phyloP scores from a whole-genome alignment of 2,888 invertebrate genomes.

The Bursaphelenchus okinawaensis region DNA sequence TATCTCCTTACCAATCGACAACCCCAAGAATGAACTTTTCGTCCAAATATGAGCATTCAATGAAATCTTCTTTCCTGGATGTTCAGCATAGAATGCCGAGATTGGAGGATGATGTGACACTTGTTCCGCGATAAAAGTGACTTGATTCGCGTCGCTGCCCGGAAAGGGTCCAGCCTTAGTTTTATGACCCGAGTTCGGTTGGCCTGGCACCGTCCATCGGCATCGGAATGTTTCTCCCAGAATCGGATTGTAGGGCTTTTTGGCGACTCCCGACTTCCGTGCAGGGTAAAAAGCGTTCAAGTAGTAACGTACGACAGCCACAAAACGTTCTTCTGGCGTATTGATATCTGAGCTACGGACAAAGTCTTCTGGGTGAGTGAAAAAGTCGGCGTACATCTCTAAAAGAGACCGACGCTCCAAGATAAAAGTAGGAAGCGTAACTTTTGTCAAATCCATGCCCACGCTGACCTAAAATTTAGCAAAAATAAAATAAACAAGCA shows the following conservation, averaged over 20 bases:
- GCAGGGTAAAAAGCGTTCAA: conserved; percentile 97
- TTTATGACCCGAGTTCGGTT: conserved; percentile 32
- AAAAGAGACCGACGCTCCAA: conserved; percentile 89
- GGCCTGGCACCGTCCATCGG: conserved; percentile 44
- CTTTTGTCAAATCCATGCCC: conserved; percentile 99
- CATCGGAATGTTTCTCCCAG: conserved; percentile 83
- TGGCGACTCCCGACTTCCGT: conserved; percentile 89
- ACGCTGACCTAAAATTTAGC: conserved; percentile 72
- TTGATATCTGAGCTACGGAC: conserved; percentile 66
- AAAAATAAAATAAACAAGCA: background rate
- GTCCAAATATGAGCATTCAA: conserved; percentile 97
- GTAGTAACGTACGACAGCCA: conserved; percentile 76
- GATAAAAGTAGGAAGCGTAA: conserved; percentile 95
- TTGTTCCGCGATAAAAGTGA: conserved; percentile 93
- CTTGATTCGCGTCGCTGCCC: conserved; percentile 78
- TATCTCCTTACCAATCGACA: conserved; percentile 65
- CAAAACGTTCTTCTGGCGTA: conserved; percentile 47
- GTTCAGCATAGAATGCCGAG: conserved; percentile 97
- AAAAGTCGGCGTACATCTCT: conserved; percentile 99
- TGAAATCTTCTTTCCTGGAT: conserved; percentile 78
- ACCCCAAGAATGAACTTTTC: conserved; percentile 94
- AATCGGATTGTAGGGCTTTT: conserved; percentile 97
- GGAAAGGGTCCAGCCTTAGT: conserved; percentile 68
- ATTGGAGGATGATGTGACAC: conserved; percentile 94
- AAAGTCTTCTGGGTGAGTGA: conserved; percentile 97